phyloP scores from a whole-genome alignment of 1,140 invertebrate genomes.

The Lineus longissimus region DNA sequence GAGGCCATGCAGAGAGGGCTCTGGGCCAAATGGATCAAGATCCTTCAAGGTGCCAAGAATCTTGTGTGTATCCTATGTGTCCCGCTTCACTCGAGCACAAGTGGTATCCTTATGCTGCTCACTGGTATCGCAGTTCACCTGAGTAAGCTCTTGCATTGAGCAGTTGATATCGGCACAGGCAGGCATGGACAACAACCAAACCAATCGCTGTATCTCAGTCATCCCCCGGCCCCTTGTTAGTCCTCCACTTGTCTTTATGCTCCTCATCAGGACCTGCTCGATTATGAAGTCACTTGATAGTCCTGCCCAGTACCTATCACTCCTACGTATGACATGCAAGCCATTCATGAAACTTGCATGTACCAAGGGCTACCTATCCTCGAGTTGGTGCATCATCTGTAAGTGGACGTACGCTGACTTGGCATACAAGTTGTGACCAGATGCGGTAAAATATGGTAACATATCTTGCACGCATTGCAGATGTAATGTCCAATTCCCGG shows the following conservation, averaged over 20 bases:
- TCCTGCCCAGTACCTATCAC: conserved; percentile 51
- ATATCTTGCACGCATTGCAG: conserved; percentile 36
- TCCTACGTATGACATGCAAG: conserved; percentile 22
- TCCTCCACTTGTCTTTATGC: conserved; percentile 51
- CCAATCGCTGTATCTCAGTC: conserved; percentile 21
- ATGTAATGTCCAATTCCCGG: conserved; percentile 27
- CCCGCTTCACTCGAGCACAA: conserved; percentile 10
- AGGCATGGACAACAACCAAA: conserved; percentile 26
- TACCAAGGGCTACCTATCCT: conserved; percentile 13
- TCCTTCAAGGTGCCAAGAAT: background rate
- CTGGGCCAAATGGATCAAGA: background rate
- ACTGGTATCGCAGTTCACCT: conserved; percentile 20
- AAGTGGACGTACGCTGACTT: conserved; percentile 54
- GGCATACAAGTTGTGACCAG: conserved; percentile 52
- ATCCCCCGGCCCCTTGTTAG: too few relatives aligned
- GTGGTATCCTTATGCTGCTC: conserved; percentile 23
- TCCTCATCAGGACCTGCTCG: conserved; percentile 27
- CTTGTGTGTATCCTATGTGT: background rate
- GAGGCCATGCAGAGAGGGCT: background rate
- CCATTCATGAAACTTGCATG: conserved; percentile 32
- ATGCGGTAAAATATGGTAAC: conserved; percentile 51
- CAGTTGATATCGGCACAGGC: conserved; percentile 23
- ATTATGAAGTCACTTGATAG: conserved; percentile 45
- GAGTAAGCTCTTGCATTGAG: conserved; percentile 24
- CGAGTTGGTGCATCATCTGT: conserved; percentile 47